These are phyloP conservation scores for Medauroidea extradentata DNA, from an alignment of 1,140 invertebrate genomes.

Conservation along the genomic window DNA sequence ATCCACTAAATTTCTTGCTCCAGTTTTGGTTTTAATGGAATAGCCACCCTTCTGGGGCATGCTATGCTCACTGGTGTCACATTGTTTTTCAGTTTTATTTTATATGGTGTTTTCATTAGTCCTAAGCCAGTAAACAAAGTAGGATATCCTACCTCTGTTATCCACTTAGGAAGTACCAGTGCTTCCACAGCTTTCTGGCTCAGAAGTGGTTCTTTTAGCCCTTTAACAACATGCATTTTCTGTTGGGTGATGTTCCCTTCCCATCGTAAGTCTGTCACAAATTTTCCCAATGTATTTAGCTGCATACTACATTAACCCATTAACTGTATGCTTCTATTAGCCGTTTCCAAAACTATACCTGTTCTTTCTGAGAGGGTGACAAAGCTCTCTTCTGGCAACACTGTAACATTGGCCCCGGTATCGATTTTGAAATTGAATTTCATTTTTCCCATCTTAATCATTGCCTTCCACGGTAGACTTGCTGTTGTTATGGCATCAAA, in stretches of 20 bases:
- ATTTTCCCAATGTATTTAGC: neutral
- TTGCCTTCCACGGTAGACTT: no score
- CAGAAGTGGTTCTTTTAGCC: neutral
- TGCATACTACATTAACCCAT: neutral
- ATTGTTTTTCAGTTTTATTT: neutral
- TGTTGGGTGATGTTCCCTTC: neutral
- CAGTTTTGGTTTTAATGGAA: slow-evolving; percentile 28
- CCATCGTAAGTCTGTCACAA: neutral
- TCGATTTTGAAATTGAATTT: no score
- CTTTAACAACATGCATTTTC: neutral
- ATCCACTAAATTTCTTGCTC: slow-evolving; percentile 27
- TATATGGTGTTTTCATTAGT: neutral
- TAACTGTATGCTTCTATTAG: neutral
- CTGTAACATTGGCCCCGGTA: no score
- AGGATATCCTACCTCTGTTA: neutral
- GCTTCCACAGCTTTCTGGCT: neutral
- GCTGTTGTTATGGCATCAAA: no score
- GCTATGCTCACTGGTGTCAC: slow-evolving; percentile 9
- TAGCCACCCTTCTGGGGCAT: slow-evolving; percentile 29
- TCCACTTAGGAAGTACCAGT: neutral
- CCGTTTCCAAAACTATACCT: no score
- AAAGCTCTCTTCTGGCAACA: no score
- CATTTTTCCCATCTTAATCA: no score
- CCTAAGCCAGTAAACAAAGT: slow-evolving; percentile 4
- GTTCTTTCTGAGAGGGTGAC: no score